phyloP scores from a whole-genome alignment of 2,888 invertebrate genomes.

The Ernsta delagoae region DNA sequence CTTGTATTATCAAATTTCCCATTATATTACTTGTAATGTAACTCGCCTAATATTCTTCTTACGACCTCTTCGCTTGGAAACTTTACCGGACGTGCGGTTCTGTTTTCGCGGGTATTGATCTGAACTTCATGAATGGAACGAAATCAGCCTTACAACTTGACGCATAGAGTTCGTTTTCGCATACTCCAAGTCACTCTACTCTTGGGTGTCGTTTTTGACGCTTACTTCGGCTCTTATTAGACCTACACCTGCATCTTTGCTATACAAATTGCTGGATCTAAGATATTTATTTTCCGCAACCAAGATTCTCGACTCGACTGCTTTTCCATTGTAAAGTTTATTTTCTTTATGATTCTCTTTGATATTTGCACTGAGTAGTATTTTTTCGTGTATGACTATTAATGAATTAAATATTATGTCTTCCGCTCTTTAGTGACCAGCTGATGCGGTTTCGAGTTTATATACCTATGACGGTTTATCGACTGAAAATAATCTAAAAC shows the following conservation, averaged over 20 bases:
- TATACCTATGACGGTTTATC: no score
- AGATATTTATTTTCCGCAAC: slow-evolving; percentile 25
- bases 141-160: slow-evolving; percentile 43
- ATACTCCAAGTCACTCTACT: slow-evolving; percentile 37
- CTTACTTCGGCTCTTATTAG: slow-evolving; percentile 75
- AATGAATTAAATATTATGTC: no score
- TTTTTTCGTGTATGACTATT: no score
- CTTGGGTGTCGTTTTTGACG: slow-evolving; percentile 74
- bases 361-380: background rate
- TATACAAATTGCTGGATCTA: slow-evolving; percentile 58
- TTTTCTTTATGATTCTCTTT: background rate
- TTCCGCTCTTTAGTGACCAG: no score
- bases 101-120: slow-evolving; percentile 69
- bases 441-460: no score
- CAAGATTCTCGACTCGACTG: slow-evolving; percentile 5
- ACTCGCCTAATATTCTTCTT: slow-evolving; percentile 54
- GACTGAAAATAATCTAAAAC: no score
- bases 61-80: slow-evolving; percentile 62
- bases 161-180: slow-evolving; percentile 50
- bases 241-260: slow-evolving; percentile 75
- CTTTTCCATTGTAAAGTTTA: background rate
- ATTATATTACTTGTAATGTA: slow-evolving; percentile 30
- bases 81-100: slow-evolving; percentile 69
- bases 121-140: slow-evolving; percentile 27
- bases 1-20: slow-evolving; percentile 33